Evolutionary conservation across 2,888 invertebrate genomes (phyloP), one percentile per base, ranked within the genome.

Genomic region (Rhyacophila evoluta): DNA sequence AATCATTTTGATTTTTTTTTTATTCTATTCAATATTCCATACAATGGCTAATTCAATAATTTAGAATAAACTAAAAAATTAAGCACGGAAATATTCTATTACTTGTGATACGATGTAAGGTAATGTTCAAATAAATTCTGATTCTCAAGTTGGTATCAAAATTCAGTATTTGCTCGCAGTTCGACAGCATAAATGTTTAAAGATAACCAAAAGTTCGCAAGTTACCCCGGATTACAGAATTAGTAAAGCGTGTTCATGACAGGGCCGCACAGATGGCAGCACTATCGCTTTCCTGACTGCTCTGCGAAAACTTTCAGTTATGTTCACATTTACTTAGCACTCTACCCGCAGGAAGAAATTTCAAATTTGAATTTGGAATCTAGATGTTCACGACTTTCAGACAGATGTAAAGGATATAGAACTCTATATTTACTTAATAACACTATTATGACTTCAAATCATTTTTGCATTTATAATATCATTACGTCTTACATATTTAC

Each of bases 181-280:
- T 74, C 72, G 75, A 78, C 72, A 69, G 75, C 29, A 68, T 38
- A 72, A 68, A 80, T 39, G 75, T 75, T 78, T 69, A 80, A 78
- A 80, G 75, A 71, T 77, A 67, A 37, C 39, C 39, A 28, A 41
- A 77, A 69, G 67, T 77, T 71, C n/a, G n/a, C 19, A 74, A 72
- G 74, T 77, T 77, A n/a, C 41, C 68, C 25, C 15, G 10, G 71
- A 69, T 81, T 81, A 81, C 75, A 78, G 74, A 78, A 81, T 81
- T 76, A 81, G 74, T 72, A 25, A 19, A 70, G 79, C 55, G 78
- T 80, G 80, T 29, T 76, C 38, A 72, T 75, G 81, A 80, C 80
- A 80, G 39, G 37, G 36, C 38, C 68, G 67, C 70, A 71, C 39
- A 78, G 75, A 75, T 78, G 80, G 75, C 76, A 72, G 73, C 36